Base-by-base conservation (phyloP, 2,113 vertebrate genomes). In the Anguilla japonica region DNA sequence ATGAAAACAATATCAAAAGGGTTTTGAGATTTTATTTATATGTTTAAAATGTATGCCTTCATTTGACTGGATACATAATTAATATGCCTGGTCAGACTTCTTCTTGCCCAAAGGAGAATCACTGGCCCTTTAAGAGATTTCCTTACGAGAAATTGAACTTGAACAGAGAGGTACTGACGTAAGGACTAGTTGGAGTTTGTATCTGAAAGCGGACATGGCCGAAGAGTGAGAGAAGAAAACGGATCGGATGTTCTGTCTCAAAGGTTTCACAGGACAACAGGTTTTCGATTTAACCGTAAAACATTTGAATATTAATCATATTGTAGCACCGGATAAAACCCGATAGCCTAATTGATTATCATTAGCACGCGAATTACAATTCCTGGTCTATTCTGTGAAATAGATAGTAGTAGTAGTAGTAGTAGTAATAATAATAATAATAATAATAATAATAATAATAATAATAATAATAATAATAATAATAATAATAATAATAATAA, bases 91-190 rank as follows among this genome's bases (percentile, higher is more conserved):
- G 60, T 26, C 22, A 5, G 11, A 2, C 81, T 14, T 41, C 1
- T 53, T 82, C 1, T 34, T 22, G n/a, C 13, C 13, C 5, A 67
- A 9, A 5, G 26, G 22, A 0, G 43, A 5, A 22, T 11, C 22
- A 75, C 84, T 78, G 84, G 43, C 53, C 84, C 84, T 85, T 85
- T 85, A 85, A 85, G 84, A 80, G 50, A 75, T 9, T 29, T n/a
- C 71, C 71, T 75, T 34, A 18, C 13, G 46, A 82, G 81, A 53
- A 53, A 82, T 14, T 56, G 46, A 82, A 82, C 43, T 56, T 82
- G 81, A 82, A 46, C 46, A 40, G 20, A 43, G 84, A 43, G 43
- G 29, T n/a, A 26, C 67, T 84, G 84, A 84, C 84, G 84, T 84
- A 75, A 41, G 43, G 67, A 22, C 20, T 43, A 53, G 22, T 26